Conservation (phyloP, 2,888 invertebrate species). For the Napeogenes inachia region DNA sequence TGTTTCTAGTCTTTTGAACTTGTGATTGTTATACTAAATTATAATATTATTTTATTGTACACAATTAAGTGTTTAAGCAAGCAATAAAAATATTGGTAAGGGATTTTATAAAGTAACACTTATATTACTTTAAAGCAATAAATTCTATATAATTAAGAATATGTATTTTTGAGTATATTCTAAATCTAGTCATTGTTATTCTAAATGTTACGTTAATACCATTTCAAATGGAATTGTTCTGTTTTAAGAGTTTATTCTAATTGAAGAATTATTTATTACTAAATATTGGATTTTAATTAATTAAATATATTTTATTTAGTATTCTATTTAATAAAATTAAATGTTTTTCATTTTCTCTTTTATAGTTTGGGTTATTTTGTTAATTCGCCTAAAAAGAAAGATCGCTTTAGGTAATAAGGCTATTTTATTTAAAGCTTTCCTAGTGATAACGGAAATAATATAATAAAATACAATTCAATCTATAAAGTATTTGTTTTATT, state of each 20-base stretch:
- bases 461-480: too few species aligned
- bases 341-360: background rate
- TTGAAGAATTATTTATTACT: background rate
- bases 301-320: background rate
- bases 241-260: constrained; percentile 48
- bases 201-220: constrained; percentile 24
- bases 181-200: constrained; percentile 29
- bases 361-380: background rate
- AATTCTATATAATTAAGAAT: constrained; percentile 7
- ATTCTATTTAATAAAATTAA: background rate
- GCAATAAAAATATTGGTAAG: background rate
- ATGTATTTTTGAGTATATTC: constrained; percentile 24
- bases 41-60: constrained; percentile 1
- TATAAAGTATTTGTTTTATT: constrained; percentile 10
- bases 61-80: background rate
- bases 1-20: constrained; percentile 1
- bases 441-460: too few species aligned
- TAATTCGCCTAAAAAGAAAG: background rate
- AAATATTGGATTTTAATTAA: background rate
- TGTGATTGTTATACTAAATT: background rate
- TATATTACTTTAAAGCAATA: background rate
- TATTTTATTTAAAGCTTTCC: background rate
- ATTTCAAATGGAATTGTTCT: constrained; percentile 50
- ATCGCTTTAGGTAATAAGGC: constrained; percentile 4
- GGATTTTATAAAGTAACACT: background rate